These are phyloP conservation scores for Netelia inedita DNA, from an alignment of 2,888 invertebrate species.

Conservation along the genomic window DNA sequence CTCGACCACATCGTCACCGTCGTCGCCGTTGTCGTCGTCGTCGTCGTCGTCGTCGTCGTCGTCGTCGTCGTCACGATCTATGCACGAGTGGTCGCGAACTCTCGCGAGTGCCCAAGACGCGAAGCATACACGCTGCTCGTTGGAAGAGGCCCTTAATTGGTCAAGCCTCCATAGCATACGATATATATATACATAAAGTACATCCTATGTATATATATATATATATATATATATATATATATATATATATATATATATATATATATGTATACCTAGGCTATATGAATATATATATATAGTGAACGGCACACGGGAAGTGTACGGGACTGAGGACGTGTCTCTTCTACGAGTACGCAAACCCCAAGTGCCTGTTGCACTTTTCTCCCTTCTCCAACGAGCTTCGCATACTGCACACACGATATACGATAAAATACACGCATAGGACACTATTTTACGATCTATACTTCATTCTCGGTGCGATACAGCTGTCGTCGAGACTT, in stretches of 20 bases:
- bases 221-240: neutral
- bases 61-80: conserved; percentile 64
- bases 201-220: conserved; percentile 11
- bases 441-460: neutral
- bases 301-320: conserved; percentile 80
- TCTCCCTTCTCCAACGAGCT: neutral
- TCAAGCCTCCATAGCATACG: conserved; percentile 79
- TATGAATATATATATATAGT: conserved; percentile 35
- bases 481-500: conserved; percentile 27
- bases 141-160: conserved; percentile 83
- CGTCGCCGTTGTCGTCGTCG: conserved; percentile 45
- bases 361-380: conserved; percentile 62
- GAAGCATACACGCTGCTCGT: conserved; percentile 75
- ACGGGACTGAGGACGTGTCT: conserved; percentile 84
- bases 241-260: conserved; percentile 4
- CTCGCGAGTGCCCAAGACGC: conserved; percentile 62
- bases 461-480: conserved; percentile 3
- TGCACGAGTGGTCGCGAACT: conserved; percentile 63
- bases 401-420: neutral
- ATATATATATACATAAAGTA: conserved; percentile 19
- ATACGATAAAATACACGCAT: neutral
- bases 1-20: conserved; percentile 27
- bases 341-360: conserved; percentile 59
- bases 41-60: conserved; percentile 36
- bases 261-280: no score